Evolutionary conservation across 1,140 invertebrate genomes (phyloP).

Genomic region (Diachasma alloeum): DNA sequence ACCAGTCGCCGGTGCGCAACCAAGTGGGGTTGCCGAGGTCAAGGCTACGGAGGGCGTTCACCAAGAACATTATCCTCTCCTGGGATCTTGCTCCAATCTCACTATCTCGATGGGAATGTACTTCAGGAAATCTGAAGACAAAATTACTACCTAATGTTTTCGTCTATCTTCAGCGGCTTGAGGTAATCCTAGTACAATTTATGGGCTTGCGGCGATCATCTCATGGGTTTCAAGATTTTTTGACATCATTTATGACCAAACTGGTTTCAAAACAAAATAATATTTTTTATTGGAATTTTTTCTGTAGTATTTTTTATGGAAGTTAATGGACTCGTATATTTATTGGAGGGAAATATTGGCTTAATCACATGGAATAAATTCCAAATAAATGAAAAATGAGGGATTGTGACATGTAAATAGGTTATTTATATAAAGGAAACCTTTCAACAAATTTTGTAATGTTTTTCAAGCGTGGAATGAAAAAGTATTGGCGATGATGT

Average conservation of each 20-base stretch:
- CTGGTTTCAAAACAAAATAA: too few relatives aligned
- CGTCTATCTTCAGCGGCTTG: neutral
- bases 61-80: conserved; percentile 48
- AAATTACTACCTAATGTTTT: neutral
- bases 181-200: neutral
- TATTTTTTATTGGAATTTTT: too few relatives aligned
- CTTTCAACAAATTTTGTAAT: neutral
- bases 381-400: too few relatives aligned
- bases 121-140: neutral
- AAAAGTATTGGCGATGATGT: neutral
- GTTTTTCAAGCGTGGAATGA: neutral
- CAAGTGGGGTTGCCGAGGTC: conserved; percentile 44
- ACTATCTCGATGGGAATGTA: conserved; percentile 20
- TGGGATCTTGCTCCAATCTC: conserved; percentile 6
- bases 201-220: too few relatives aligned
- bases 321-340: too few relatives aligned
- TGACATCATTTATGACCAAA: too few relatives aligned
- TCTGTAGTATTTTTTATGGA: too few relatives aligned
- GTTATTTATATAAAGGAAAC: too few relatives aligned
- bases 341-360: too few relatives aligned
- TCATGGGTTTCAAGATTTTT: too few relatives aligned
- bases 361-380: too few relatives aligned
- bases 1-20: conserved; percentile 35
- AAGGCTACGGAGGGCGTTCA: conserved; percentile 50
- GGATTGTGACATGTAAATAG: too few relatives aligned